Evolutionary conservation across 2,888 invertebrate genomes (phyloP).

Genomic region (Clitarchus hookeri): DNA sequence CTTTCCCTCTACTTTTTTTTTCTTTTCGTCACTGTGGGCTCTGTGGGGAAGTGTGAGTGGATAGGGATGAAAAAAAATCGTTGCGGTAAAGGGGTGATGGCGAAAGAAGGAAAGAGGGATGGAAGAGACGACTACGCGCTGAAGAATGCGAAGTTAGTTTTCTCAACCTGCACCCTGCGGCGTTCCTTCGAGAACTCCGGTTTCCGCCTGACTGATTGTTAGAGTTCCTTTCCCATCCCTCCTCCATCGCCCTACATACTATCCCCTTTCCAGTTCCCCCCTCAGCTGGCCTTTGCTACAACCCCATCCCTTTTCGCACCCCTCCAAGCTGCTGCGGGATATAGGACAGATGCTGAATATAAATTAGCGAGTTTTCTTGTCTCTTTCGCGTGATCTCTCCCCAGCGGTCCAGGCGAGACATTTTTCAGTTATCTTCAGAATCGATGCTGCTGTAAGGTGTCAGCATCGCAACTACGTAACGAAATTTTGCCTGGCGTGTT

Average conservation of each 20-base stretch:
- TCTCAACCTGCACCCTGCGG: slow-evolving; percentile 8
- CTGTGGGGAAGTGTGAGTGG: background rate
- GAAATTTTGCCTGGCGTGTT: too few relatives aligned
- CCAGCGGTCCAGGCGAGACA: too few relatives aligned
- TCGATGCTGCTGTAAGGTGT: too few relatives aligned
- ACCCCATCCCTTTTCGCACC: background rate
- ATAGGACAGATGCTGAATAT: slow-evolving; percentile 26
- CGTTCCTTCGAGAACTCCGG: background rate
- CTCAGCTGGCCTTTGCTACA: background rate
- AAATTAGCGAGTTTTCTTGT: slow-evolving; percentile 23
- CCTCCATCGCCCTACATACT: background rate
- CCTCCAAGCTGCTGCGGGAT: slow-evolving; percentile 6
- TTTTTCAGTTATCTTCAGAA: too few relatives aligned
- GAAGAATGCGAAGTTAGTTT: slow-evolving; percentile 2
- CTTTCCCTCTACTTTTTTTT: background rate
- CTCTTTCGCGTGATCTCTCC: background rate
- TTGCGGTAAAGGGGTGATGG: background rate
- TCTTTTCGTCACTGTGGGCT: background rate
- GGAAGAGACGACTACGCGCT: background rate
- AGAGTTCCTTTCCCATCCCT: background rate
- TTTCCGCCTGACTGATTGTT: slow-evolving; percentile 24
- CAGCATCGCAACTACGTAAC: too few relatives aligned
- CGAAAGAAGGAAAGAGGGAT: background rate
- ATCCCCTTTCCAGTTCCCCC: background rate
- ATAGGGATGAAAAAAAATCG: background rate